phyloP scores from a whole-genome alignment of 2,888 invertebrate genomes.

The Eupeodes luniger region DNA sequence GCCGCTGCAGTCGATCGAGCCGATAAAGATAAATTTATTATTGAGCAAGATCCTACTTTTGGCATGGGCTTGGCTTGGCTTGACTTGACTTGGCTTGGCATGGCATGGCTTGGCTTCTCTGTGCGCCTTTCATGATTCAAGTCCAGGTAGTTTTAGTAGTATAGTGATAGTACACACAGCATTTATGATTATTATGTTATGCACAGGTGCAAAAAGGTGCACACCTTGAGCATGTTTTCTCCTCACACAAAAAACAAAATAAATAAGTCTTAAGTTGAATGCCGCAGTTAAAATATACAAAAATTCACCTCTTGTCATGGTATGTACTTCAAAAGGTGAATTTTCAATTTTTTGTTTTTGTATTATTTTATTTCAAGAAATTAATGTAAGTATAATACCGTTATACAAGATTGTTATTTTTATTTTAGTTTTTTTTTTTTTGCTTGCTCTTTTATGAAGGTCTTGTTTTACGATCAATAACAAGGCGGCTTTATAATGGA shows the following conservation, averaged over 20 bases:
- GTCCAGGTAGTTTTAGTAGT: conserved; percentile 41
- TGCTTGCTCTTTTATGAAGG: not conserved
- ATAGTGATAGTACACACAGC: conserved; percentile 60
- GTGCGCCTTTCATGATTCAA: not conserved
- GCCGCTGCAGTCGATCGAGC: conserved; percentile 64
- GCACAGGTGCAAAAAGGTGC: conserved; percentile 75
- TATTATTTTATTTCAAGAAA: no score
- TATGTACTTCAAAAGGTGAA: not conserved
- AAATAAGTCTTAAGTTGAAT: conserved; percentile 41
- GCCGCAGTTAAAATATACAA: conserved; percentile 15
- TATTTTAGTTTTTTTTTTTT: not conserved
- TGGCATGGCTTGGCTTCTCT: conserved; percentile 6
- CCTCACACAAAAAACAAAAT: conserved; percentile 23
- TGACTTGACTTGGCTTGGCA: not conserved
- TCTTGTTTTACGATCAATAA: conserved; percentile 55
- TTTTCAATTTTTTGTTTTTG: not conserved
- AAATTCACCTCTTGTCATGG: conserved; percentile 28
- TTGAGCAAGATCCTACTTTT: conserved; percentile 62
- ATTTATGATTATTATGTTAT: conserved; percentile 75
- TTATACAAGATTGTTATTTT: conserved; percentile 30
- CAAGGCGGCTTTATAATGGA: conserved; percentile 60
- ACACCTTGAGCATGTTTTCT: conserved; percentile 73
- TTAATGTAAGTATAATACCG: conserved; percentile 25
- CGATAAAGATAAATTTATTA: conserved; percentile 76
- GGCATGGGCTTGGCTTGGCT: conserved; percentile 46